Evolutionary conservation across 2,797 vertebrate species (phyloP).

Genomic region (Sebastes minor): DNA sequence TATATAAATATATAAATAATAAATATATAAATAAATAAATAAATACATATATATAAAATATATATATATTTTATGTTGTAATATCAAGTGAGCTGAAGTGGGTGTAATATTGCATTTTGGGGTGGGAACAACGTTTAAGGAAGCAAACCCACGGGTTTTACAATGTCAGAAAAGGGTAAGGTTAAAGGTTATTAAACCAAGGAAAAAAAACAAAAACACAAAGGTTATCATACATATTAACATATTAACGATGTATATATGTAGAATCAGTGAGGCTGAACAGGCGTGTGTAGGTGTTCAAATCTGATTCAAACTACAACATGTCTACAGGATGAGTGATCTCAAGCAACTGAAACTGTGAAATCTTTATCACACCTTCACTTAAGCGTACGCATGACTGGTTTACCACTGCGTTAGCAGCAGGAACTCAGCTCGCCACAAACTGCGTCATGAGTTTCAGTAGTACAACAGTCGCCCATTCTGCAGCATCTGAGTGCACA

Average conservation of each 20-base stretch:
- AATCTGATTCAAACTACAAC: not conserved
- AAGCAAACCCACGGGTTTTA: not conserved
- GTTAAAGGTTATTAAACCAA: not conserved
- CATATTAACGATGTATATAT: not conserved
- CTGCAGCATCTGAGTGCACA: not conserved
- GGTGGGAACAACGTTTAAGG: not conserved
- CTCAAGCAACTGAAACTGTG: not conserved
- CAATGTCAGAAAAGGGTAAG: not conserved
- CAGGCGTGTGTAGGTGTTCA: not conserved
- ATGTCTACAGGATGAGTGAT: not conserved
- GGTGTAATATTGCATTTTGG: not conserved
- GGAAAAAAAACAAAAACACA: not conserved
- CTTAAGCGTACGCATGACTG: not conserved
- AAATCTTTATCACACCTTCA: constrained; percentile 12
- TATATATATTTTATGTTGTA: not conserved
- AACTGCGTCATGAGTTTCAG: constrained; percentile 26
- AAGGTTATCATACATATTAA: not conserved
- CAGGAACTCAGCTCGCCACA: constrained; percentile 38
- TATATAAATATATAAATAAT: not conserved
- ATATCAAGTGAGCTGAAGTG: not conserved
- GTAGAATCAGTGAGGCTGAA: not conserved
- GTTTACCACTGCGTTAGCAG: not conserved
- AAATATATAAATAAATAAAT: too few species aligned
- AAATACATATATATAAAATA: too few species aligned
- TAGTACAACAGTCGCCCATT: not conserved